phyloP scores from a whole-genome alignment of 1,140 invertebrate species.

The Tachypleus tridentatus region DNA sequence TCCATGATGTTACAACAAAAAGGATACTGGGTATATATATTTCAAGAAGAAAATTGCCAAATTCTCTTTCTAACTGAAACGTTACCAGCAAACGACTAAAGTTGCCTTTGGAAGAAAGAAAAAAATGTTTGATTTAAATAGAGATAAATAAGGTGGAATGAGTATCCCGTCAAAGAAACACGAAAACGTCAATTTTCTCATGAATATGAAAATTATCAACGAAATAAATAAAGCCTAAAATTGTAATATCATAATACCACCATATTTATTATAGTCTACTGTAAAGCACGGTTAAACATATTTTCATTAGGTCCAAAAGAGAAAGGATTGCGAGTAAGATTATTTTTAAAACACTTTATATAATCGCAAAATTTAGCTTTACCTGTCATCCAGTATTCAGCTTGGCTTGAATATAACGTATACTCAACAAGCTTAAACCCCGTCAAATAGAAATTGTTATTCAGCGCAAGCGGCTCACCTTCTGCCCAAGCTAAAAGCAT shows the following conservation, averaged over 20 bases:
- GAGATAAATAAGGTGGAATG: not conserved
- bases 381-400: conserved; percentile 13
- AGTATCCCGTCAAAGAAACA: not conserved
- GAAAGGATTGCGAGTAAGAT: not conserved
- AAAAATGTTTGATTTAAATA: not conserved
- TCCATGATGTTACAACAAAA: conserved; percentile 52
- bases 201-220: not conserved
- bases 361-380: not conserved
- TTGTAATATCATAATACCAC: not conserved
- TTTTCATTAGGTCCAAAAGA: not conserved
- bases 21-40: conserved; percentile 49
- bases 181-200: not conserved
- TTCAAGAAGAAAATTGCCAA: conserved; percentile 49
- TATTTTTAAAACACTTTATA: not conserved
- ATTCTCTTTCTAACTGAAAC: conserved; percentile 42
- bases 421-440: conserved; percentile 17
- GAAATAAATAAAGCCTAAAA: not conserved
- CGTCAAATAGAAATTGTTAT: conserved; percentile 34
- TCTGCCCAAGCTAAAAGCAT: conserved; percentile 59
- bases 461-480: conserved; percentile 54
- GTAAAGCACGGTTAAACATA: not conserved
- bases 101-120: conserved; percentile 37
- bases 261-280: not conserved
- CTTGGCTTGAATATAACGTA: not conserved
- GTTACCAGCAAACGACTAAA: conserved; percentile 47